phyloP scores from a whole-genome alignment of 2,113 vertebrate genomes.

The Anser cygnoides region DNA sequence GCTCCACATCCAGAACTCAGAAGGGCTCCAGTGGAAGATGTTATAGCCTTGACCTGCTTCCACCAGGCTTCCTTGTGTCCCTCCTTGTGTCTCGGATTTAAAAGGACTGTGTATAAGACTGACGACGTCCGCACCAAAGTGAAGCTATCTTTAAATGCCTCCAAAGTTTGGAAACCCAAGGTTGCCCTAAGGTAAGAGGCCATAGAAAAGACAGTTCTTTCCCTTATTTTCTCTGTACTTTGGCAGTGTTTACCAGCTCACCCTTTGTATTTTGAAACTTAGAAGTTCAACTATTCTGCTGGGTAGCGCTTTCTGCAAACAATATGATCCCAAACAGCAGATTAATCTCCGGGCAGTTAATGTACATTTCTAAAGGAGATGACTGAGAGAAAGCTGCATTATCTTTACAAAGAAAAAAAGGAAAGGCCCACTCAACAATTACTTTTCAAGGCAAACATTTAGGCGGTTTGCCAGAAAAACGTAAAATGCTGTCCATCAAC shows the following conservation, averaged over 20 bases:
- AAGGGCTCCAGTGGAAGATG: not conserved
- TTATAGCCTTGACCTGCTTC: not conserved
- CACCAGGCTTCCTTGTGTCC: not conserved
- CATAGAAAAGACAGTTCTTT: not conserved
- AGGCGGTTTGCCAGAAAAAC: slow-evolving; percentile 42
- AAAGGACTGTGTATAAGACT: not conserved
- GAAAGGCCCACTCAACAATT: slow-evolving; percentile 46
- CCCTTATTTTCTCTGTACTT: not conserved
- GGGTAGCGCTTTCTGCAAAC: not conserved
- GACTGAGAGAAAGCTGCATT: not conserved
- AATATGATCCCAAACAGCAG: not conserved
- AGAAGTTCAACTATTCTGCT: not conserved
- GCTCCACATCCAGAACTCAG: not conserved
- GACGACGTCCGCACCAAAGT: not conserved
- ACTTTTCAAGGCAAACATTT: slow-evolving; percentile 58
- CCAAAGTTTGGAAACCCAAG: not conserved
- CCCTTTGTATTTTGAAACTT: not conserved
- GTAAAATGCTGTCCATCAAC: not conserved
- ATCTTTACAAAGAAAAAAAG: not conserved
- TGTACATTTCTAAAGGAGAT: not conserved
- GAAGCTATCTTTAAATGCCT: not conserved
- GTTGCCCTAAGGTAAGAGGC: not conserved
- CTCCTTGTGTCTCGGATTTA: not conserved
- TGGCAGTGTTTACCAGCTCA: not conserved
- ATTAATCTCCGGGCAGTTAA: slow-evolving; percentile 11